phyloP scores from a whole-genome alignment of 2,113 vertebrate genomes.

The Melanotaenia duboulayi region DNA sequence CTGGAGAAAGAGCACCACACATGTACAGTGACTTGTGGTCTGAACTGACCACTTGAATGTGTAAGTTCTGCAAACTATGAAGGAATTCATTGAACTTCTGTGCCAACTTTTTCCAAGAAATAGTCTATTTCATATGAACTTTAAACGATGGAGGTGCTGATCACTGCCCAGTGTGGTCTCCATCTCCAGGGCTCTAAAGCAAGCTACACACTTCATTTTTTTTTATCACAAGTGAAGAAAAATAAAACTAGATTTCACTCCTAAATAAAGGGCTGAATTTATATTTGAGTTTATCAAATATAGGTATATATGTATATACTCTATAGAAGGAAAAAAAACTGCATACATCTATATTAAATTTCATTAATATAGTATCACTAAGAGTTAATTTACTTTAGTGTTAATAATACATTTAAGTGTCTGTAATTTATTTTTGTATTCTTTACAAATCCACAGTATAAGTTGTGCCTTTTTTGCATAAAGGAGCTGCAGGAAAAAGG shows the following conservation, averaged over 20 bases:
- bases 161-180: constrained; percentile 41
- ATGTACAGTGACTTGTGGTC: background rate
- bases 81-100: background rate
- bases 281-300: constrained; percentile 81
- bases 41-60: too few relatives aligned
- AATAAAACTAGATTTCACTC: constrained; percentile 52
- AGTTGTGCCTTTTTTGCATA: constrained; percentile 75
- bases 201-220: constrained; percentile 54
- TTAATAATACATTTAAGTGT: constrained; percentile 71
- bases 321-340: constrained; percentile 64
- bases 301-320: constrained; percentile 73
- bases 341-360: constrained; percentile 78
- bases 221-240: constrained; percentile 53
- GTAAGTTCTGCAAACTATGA: background rate
- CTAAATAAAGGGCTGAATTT: constrained; percentile 73
- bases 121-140: too few relatives aligned
- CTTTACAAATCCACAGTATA: constrained; percentile 79
- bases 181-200: constrained; percentile 48
- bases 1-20: constrained; percentile 42
- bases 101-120: too few relatives aligned
- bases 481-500: constrained; percentile 44
- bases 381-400: constrained; percentile 66
- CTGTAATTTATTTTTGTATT: constrained; percentile 42
- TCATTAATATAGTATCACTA: constrained; percentile 74
- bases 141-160: constrained; percentile 14